phyloP scores from a whole-genome alignment of 1,140 invertebrate genomes.

The Pachypsylla venusta region DNA sequence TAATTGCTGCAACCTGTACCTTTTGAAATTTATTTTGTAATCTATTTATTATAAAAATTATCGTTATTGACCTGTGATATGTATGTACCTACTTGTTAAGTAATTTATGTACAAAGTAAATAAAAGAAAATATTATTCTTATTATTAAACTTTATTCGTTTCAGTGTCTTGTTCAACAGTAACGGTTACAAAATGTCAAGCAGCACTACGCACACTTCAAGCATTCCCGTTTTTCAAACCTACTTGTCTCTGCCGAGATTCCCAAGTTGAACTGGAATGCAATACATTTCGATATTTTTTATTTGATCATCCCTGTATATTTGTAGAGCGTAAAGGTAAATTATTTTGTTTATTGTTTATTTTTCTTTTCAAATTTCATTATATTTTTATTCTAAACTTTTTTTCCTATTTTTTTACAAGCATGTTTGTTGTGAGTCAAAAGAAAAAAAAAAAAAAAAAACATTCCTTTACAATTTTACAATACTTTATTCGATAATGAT shows the following conservation, averaged over 20 bases:
- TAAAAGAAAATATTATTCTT: neutral
- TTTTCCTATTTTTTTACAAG: too few species aligned
- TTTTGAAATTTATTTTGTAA: too few species aligned
- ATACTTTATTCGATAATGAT: too few species aligned
- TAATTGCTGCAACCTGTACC: too few species aligned
- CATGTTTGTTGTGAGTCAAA: too few species aligned
- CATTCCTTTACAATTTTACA: too few species aligned
- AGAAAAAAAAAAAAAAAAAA: too few species aligned
- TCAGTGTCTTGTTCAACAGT: constrained; percentile 82
- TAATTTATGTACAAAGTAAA: neutral
- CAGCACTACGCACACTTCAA: constrained; percentile 67
- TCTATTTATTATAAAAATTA: too few species aligned
- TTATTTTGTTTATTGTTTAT: constrained; percentile 20
- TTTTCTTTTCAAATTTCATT: constrained; percentile 28
- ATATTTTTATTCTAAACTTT: too few species aligned
- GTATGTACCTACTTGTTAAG: too few species aligned
- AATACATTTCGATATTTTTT: constrained; percentile 81
- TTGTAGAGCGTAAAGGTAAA: constrained; percentile 73
- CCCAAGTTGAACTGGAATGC: constrained; percentile 74
- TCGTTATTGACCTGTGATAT: too few species aligned
- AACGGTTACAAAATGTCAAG: constrained; percentile 80
- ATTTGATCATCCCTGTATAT: constrained; percentile 80
- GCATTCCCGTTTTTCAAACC: constrained; percentile 82
- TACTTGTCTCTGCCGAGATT: constrained; percentile 76
- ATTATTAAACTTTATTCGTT: constrained; percentile 38